These are phyloP conservation scores for Agonopterix alstromeriana DNA, from an alignment of 2,888 invertebrate genomes.

Conservation along the genomic window DNA sequence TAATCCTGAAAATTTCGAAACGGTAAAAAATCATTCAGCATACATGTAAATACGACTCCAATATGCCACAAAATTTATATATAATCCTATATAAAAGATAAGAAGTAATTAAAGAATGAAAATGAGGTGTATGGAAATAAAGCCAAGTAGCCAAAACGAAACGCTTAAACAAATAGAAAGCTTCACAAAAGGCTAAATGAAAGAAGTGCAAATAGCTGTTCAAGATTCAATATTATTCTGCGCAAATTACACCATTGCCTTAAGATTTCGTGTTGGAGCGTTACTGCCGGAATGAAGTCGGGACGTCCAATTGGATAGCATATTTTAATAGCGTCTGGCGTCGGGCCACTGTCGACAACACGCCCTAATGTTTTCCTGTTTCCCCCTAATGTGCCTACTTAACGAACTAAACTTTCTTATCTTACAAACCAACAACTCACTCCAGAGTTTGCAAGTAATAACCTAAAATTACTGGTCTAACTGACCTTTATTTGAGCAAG, in stretches of 20 bases:
- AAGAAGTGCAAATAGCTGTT: slow-evolving; percentile 26
- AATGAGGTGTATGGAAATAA: too few species aligned
- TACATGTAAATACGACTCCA: too few species aligned
- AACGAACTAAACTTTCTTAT: slow-evolving; percentile 73
- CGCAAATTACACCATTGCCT: slow-evolving; percentile 41
- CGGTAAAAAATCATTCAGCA: too few species aligned
- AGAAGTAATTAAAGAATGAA: too few species aligned
- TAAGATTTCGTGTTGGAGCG: slow-evolving; percentile 28
- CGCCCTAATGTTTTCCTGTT: slow-evolving; percentile 69
- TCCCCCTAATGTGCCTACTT: slow-evolving; percentile 70
- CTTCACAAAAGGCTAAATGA: slow-evolving; percentile 10
- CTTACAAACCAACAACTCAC: slow-evolving; percentile 60
- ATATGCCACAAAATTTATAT: too few species aligned
- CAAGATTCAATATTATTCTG: slow-evolving; percentile 43
- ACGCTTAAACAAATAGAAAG: slow-evolving; percentile 5
- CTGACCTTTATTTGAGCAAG: not conserved
- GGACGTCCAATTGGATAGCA: slow-evolving; percentile 63
- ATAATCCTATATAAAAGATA: too few species aligned
- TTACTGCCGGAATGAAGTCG: slow-evolving; percentile 38
- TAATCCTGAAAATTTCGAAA: too few species aligned
- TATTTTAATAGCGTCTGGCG: slow-evolving; percentile 69
- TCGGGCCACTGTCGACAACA: slow-evolving; percentile 58
- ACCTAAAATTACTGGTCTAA: slow-evolving; percentile 26
- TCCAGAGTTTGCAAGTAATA: slow-evolving; percentile 48
- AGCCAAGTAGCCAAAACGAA: too few species aligned